Evolutionary conservation across 2,797 vertebrate species (phyloP).

Genomic region (Meda fulgida): DNA sequence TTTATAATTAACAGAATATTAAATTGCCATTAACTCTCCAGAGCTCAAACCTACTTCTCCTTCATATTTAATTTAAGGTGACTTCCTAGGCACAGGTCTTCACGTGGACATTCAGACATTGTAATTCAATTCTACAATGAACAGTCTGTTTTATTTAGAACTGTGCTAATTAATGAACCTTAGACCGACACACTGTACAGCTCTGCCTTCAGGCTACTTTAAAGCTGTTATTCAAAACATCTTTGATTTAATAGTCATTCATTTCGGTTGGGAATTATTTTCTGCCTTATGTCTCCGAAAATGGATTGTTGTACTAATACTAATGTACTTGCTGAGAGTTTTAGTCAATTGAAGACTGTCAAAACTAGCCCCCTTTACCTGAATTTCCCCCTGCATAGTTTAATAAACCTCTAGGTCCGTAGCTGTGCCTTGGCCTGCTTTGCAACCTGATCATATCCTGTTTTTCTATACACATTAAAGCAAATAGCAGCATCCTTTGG

Average conservation of each 20-base stretch:
- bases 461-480: constrained; percentile 18
- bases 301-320: not conserved
- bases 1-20: constrained; percentile 61
- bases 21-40: constrained; percentile 48
- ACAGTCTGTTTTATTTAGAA: constrained; percentile 49
- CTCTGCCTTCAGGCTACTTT: constrained; percentile 60
- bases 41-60: constrained; percentile 61
- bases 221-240: constrained; percentile 67
- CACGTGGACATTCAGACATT: constrained; percentile 56
- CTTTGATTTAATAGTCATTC: constrained; percentile 56
- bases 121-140: constrained; percentile 55
- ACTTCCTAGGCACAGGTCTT: constrained; percentile 48
- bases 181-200: constrained; percentile 56
- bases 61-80: constrained; percentile 57
- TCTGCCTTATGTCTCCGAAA: constrained; percentile 17
- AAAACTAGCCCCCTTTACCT: not conserved
- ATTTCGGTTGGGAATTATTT: constrained; percentile 34
- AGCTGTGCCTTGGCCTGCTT: not conserved
- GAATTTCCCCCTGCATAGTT: not conserved
- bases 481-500: not conserved
- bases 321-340: not conserved
- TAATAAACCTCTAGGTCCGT: not conserved
- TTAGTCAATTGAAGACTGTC: not conserved
- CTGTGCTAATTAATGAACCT: constrained; percentile 65
- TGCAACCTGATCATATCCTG: not conserved